Evolutionary conservation across 2,888 invertebrate genomes (phyloP).

Genomic region (Spicauda simplicius): DNA sequence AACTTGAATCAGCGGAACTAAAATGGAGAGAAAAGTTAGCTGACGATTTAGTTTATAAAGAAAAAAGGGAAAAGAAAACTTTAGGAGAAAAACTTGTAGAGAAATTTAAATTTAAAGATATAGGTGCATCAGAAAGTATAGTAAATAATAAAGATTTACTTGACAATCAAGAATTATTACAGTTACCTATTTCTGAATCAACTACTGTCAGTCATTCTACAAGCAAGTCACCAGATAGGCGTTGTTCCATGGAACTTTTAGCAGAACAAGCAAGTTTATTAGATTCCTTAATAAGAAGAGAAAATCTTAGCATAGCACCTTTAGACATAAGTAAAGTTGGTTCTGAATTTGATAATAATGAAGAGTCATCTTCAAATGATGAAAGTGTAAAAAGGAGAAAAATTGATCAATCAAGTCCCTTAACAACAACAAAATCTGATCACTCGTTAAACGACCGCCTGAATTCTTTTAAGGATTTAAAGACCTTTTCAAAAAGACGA

Average conservation of each 20-base stretch:
- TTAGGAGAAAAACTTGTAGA: constrained; percentile 91
- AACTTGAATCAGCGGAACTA: constrained; percentile 46
- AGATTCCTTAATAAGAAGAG: constrained; percentile 80
- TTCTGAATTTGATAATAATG: constrained; percentile 45
- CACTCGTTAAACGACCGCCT: constrained; percentile 71
- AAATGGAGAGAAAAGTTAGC: constrained; percentile 87
- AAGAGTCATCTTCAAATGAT: constrained; percentile 46
- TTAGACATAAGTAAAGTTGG: constrained; percentile 79
- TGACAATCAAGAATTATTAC: constrained; percentile 15
- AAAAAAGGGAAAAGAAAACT: constrained; percentile 86
- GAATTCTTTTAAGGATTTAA: constrained; percentile 53
- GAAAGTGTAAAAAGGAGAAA: constrained; percentile 49
- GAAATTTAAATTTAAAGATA: constrained; percentile 88
- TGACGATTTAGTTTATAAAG: constrained; percentile 81
- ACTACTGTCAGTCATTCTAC: constrained; percentile 2
- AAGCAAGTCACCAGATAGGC: constrained; percentile 69
- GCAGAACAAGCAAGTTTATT: constrained; percentile 83
- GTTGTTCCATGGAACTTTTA: constrained; percentile 84
- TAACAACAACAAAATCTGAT: constrained; percentile 77
- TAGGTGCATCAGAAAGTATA: constrained; percentile 60
- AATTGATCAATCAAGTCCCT: constrained; percentile 51
- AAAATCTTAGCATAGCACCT: constrained; percentile 76
- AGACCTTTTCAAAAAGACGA: constrained; percentile 57
- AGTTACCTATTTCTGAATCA: constrained; percentile 35
- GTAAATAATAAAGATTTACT: constrained; percentile 33